Percentiles rank a stretch among this genome's conserved stretches.
phyloP scores from a whole-genome alignment of 2,888 invertebrate species.

The Digitonthophagus gazella region DNA sequence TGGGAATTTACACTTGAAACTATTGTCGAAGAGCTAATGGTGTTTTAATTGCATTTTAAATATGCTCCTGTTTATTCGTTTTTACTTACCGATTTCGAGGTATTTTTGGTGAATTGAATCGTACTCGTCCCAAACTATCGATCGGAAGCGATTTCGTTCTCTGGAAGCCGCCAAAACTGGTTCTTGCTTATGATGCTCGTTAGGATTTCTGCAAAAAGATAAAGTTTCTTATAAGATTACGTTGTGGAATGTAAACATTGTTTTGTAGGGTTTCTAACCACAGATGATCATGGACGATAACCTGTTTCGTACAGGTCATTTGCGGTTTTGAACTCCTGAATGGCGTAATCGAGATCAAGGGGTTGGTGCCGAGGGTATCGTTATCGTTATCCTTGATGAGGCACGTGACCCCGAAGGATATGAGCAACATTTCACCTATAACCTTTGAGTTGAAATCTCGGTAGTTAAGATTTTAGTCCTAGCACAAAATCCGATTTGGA shows the following conservation, averaged over 20 bases:
- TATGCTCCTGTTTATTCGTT: not conserved
- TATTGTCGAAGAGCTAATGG: not conserved
- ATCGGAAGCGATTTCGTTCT: conserved; percentile 80
- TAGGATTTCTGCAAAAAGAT: conserved; percentile 68
- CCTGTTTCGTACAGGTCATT: not conserved
- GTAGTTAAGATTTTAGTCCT: not conserved
- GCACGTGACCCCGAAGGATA: conserved; percentile 7
- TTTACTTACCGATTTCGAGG: conserved; percentile 82
- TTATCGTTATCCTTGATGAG: conserved; percentile 12
- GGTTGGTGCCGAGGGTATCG: conserved; percentile 8
- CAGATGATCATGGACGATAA: conserved; percentile 1
- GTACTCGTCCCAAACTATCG: conserved; percentile 87
- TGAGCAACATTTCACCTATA: conserved; percentile 3
- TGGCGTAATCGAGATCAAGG: not conserved
- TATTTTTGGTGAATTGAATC: conserved; percentile 91
- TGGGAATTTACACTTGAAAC: not conserved
- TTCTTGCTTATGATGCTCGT: conserved; percentile 78
- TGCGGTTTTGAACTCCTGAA: not conserved
- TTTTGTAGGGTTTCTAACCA: not conserved
- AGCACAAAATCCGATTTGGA: not conserved
- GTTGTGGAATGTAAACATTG: not conserved
- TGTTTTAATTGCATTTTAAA: not conserved
- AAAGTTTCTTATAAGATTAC: not conserved
- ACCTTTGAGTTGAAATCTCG: not conserved
- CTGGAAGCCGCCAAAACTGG: conserved; percentile 74